Evolutionary conservation across 2,797 vertebrate genomes (phyloP), one percentile per base, ranked within the genome.

Genomic region (Micromesistius poutassou): DNA sequence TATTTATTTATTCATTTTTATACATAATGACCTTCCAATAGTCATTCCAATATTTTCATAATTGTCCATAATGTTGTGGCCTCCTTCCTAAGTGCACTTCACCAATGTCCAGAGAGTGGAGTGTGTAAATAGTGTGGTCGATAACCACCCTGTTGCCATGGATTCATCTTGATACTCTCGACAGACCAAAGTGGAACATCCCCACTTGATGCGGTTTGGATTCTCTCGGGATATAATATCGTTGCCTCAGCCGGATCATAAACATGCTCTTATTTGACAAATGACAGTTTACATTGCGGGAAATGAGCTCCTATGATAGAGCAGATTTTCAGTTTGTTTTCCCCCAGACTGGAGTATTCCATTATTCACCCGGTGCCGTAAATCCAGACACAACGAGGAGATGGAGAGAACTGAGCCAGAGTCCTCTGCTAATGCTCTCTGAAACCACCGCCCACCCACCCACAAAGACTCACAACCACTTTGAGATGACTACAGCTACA

Each of bases 381-480:
- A 19, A 50, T 3, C 13, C 13, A 50, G 42, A 50, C 16, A 19
- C 13, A 50, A 50, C 42, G 42, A 50, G 42, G 42, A 50, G 4
- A 50, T 50, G 42, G 14, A 50, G 13, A 2, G 16, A 50, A 50
- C 42, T 50, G 13, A 50, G 42, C 13, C 42, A 19, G 42, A 50
- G 42, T 50, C 42, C 13, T 50, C 42, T 16, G 3, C 19, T 50
- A 4, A 50, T 5, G 42, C 2, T 16, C 42, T 13, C 42, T 50
- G 42, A 50, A 50, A 42, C 40, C 40, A 42, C 40, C 13, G 2
- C 42, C 42, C 42, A 13, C 42, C 42, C 42, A 50, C 33, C 77
- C 82, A 83, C 86, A 90, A 92, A 87, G 85, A 71, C 85, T 89
- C 85, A 86, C 84, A 93, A 93, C 93, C 93, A 93, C 93, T 93